Conservation (phyloP, 1,140 invertebrate species). For the Druon quercuslanigerum region DNA sequence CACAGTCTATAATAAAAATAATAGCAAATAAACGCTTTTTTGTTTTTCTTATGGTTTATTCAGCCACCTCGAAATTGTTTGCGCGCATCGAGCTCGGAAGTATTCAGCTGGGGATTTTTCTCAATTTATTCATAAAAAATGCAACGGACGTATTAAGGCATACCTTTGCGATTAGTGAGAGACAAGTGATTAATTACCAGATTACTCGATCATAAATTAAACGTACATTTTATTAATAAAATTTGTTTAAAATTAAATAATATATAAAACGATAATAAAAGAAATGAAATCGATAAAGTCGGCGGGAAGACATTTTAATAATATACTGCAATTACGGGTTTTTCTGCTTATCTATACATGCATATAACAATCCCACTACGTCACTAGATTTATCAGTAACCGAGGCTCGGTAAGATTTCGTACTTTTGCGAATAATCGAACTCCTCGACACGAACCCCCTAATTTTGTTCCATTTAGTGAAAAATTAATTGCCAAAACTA, state of each 20-base stretch:
- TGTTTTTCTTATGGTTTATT: constrained; percentile 34
- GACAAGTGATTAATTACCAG: constrained; percentile 51
- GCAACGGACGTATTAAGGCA: constrained; percentile 33
- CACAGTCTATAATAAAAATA: neutral
- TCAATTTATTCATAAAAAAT: constrained; percentile 50
- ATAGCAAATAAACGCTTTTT: constrained; percentile 35
- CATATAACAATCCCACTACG: constrained; percentile 64
- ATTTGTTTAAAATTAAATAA: constrained; percentile 50
- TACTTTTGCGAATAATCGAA: constrained; percentile 75
- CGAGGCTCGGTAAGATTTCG: constrained; percentile 70
- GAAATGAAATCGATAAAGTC: constrained; percentile 29
- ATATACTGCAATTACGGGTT: constrained; percentile 56
- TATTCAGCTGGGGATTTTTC: constrained; percentile 51
- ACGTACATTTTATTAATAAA: constrained; percentile 53
- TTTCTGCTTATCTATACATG: constrained; percentile 72
- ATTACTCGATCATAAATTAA: constrained; percentile 37
- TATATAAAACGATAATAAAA: too few species aligned
- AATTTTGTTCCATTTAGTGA: too few species aligned
- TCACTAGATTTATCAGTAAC: constrained; percentile 63
- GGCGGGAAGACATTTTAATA: constrained; percentile 50
- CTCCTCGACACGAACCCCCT: constrained; percentile 45
- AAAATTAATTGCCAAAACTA: too few species aligned
- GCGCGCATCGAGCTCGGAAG: constrained; percentile 40
- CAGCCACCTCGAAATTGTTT: constrained; percentile 36
- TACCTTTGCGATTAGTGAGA: constrained; percentile 36